Conservation (phyloP, 2,797 vertebrate species). For the Onychomys leucogaster region DNA sequence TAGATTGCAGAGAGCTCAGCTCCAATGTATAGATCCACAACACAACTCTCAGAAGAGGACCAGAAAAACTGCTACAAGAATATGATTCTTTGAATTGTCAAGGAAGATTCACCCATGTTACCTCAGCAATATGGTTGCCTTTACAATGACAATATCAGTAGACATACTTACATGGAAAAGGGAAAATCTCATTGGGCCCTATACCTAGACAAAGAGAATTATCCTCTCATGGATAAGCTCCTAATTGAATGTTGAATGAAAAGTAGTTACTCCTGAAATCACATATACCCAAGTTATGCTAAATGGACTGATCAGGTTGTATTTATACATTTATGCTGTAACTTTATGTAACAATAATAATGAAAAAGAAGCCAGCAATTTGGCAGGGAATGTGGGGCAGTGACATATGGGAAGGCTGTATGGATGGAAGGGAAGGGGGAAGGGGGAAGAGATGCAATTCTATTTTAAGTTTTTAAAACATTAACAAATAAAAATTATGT, state of each 20-base stretch:
- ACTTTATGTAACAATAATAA: not conserved
- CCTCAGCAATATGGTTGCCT: not conserved
- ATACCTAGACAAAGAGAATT: not conserved
- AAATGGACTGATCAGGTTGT: not conserved
- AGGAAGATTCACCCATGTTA: not conserved
- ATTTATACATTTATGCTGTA: not conserved
- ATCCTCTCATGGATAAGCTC: not conserved
- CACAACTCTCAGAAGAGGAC: not conserved
- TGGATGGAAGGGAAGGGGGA: not conserved
- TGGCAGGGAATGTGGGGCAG: not conserved
- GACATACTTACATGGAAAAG: not conserved
- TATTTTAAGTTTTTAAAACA: not conserved
- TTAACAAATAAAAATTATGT: not conserved
- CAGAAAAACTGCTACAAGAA: not conserved
- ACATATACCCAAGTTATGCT: not conserved
- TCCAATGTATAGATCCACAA: not conserved
- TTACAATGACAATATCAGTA: not conserved
- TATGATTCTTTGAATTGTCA: not conserved
- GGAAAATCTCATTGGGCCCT: not conserved
- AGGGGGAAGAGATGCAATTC: not conserved
- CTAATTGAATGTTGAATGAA: no score
- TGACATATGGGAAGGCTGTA: not conserved
- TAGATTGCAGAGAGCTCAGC: not conserved
- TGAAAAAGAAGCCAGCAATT: not conserved
- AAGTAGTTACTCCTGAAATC: not conserved